These are phyloP conservation scores for Bos taurus DNA, from an alignment of 2,113 vertebrate species.

Conservation along the genomic window DNA sequence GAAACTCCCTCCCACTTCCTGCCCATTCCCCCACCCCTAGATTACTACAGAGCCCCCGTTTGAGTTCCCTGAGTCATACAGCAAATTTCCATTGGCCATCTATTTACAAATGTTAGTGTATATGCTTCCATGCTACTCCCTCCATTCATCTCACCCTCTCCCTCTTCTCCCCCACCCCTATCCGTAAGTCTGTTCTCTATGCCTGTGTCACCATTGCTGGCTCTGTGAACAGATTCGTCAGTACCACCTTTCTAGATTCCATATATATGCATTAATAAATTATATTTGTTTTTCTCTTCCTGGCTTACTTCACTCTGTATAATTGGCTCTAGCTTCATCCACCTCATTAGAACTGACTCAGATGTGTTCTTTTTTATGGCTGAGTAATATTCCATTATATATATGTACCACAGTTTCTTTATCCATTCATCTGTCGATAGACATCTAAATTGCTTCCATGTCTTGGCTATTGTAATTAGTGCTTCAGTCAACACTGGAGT, in stretches of 20 bases:
- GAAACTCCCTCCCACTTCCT: background rate
- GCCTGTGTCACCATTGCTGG: background rate
- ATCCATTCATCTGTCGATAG: background rate
- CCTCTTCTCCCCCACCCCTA: background rate
- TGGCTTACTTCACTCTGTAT: background rate
- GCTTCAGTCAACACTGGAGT: background rate
- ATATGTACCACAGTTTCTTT: background rate
- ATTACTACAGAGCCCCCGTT: background rate
- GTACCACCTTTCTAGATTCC: background rate
- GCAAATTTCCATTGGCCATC: background rate
- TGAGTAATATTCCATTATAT: background rate
- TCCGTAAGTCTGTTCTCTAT: background rate
- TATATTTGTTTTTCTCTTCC: background rate
- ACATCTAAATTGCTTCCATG: background rate
- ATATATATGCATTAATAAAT: background rate
- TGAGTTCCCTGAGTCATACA: background rate
- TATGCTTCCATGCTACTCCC: background rate
- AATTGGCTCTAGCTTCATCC: background rate
- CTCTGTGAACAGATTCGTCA: background rate
- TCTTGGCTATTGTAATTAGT: background rate
- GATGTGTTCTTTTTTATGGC: background rate
- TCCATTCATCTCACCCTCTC: background rate
- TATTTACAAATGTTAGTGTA: background rate
- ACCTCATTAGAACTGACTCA: background rate
- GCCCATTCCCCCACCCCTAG: background rate